phyloP scores from a whole-genome alignment of 2,113 vertebrate genomes.

The Melanocharis versteri region DNA sequence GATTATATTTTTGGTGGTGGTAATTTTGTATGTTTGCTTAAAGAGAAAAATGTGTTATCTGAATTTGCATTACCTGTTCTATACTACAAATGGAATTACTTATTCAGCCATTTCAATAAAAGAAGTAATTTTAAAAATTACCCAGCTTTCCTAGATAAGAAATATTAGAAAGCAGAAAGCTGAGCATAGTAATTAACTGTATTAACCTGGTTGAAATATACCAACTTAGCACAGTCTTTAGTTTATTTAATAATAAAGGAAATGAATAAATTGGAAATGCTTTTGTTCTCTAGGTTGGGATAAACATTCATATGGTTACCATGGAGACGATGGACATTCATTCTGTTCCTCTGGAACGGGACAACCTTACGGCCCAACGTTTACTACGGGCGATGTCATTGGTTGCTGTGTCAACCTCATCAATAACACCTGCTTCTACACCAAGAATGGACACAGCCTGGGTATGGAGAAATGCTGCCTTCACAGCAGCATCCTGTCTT shows the following conservation, averaged over 20 bases:
- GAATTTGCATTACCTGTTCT: not conserved
- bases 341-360: slow-evolving; percentile 86
- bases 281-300: slow-evolving; percentile 80
- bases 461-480: slow-evolving; percentile 67
- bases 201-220: not conserved
- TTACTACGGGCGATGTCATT: slow-evolving; percentile 84
- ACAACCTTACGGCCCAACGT: slow-evolving; percentile 83
- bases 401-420: slow-evolving; percentile 85
- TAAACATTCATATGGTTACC: slow-evolving; percentile 86
- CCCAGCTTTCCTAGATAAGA: not conserved
- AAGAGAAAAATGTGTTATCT: not conserved
- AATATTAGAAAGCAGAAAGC: not conserved
- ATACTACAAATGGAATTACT: not conserved
- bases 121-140: not conserved
- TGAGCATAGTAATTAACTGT: not conserved
- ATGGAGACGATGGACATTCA: slow-evolving; percentile 84
- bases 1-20: not conserved
- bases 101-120: not conserved
- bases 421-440: slow-evolving; percentile 86
- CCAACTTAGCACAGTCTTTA: not conserved
- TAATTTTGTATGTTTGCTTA: not conserved
- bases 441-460: slow-evolving; percentile 86
- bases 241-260: not conserved
- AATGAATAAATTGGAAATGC: not conserved
- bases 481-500: not conserved